These are phyloP conservation scores for Cotesia chilonis DNA, from an alignment of 1,140 invertebrate genomes.

Conservation along the genomic window DNA sequence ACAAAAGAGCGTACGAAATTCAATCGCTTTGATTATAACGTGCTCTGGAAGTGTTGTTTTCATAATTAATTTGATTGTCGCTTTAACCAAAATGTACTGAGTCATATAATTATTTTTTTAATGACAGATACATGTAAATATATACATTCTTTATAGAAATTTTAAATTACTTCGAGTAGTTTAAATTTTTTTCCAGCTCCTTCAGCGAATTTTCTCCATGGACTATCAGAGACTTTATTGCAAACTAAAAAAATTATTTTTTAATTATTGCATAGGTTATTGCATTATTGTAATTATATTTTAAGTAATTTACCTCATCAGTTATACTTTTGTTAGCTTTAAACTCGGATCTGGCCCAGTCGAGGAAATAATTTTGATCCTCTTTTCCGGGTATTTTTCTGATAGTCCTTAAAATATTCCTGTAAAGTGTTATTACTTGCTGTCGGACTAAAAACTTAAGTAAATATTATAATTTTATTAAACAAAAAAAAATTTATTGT, in stretches of 20 bases:
- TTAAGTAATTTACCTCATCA: slow-evolving; percentile 67
- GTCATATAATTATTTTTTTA: slow-evolving; percentile 32
- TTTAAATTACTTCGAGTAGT: slow-evolving; percentile 54
- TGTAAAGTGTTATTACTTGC: slow-evolving; percentile 80
- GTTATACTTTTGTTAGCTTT: slow-evolving; percentile 72
- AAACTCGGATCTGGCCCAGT: slow-evolving; percentile 79
- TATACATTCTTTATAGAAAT: slow-evolving; percentile 17
- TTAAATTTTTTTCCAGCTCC: slow-evolving; percentile 73
- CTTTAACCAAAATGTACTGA: slow-evolving; percentile 53
- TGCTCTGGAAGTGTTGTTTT: slow-evolving; percentile 67
- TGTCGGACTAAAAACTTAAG: slow-evolving; percentile 77
- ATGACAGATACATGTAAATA: slow-evolving; percentile 32
- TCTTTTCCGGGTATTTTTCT: slow-evolving; percentile 72
- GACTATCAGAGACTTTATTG: slow-evolving; percentile 76
- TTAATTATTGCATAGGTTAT: slow-evolving; percentile 10
- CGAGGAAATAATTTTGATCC: slow-evolving; percentile 71
- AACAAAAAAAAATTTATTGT: slow-evolving; percentile 7
- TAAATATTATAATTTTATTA: no score
- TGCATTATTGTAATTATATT: slow-evolving; percentile 17
- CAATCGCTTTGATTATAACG: slow-evolving; percentile 66
- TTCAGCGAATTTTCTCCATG: slow-evolving; percentile 74
- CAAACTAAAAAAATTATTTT: slow-evolving; percentile 49
- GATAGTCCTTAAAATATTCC: slow-evolving; percentile 75
- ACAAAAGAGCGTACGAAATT: slow-evolving; percentile 63
- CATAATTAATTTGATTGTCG: slow-evolving; percentile 58